Evolutionary conservation across 2,113 vertebrate species (phyloP), one percentile per base, ranked within the genome.

Genomic region (Apus apus): DNA sequence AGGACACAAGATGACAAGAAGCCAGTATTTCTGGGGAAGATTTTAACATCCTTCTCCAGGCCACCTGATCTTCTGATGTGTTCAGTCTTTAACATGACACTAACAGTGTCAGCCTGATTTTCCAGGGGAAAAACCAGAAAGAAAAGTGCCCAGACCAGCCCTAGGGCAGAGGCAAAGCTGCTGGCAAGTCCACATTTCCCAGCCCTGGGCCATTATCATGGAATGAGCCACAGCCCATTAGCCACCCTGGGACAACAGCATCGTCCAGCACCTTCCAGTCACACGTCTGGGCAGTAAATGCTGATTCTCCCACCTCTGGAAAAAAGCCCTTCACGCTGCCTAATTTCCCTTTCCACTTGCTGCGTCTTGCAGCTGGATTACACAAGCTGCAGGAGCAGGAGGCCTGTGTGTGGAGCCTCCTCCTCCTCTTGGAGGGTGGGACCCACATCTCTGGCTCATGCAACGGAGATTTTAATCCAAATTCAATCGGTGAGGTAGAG

Each of bases 291-390:
- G 91, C 62, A n/a, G 40, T 23, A 51, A 82, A 91, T 72, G 84
- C 29, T 23, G 58, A 67, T 90, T 93, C 51, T 85, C 43, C 46
- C 60, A 38, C n/a, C 75, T 71, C 82, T 94, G 91, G 86, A 88
- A 91, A 83, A 73, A 66, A 80, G 19, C 66, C 46, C 20, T 97
- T 97, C 53, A 40, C 92, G 2, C 93, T 50, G 93, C 78, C 81
- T 94, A 68, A 94, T 91, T 57, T 48, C 32, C 76, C 60, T 61
- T 34, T 38, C 60, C 82, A 26, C 27, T 18, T 11, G 51, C 67
- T 25, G 54, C 8, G 34, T 29, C 61, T 23, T 29, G 74, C 71
- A 34, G 46, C 23, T 2, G 13, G 54, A 17, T 50, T 11, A 5
- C 61, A n/a, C 26, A 56, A 17, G 8, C 20, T 4, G 6, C 18